These are phyloP conservation scores for Muraenolepis orangiensis DNA, from an alignment of 2,797 vertebrate genomes.

Conservation along the genomic window DNA sequence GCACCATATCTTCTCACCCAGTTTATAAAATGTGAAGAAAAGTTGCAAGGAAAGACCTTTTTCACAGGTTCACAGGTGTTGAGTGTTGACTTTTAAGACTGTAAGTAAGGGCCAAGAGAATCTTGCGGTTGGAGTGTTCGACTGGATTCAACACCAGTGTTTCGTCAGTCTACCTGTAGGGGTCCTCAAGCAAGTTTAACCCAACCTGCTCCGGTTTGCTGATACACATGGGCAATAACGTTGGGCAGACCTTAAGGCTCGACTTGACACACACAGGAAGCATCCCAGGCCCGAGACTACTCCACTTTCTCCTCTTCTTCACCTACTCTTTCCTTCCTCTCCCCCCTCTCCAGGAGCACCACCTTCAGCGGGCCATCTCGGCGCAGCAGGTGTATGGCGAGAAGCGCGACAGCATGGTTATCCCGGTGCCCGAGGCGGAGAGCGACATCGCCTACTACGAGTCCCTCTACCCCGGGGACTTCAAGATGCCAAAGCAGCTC, in stretches of 20 bases:
- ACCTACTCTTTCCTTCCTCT: conserved; percentile 8
- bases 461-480: conserved; percentile 98
- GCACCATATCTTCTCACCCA: too few relatives aligned
- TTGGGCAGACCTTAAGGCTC: too few relatives aligned
- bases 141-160: not conserved
- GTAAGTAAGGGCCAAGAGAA: too few relatives aligned
- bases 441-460: conserved; percentile 99
- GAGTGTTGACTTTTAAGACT: too few relatives aligned
- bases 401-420: conserved; percentile 96
- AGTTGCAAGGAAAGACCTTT: not conserved
- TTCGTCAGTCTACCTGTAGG: not conserved
- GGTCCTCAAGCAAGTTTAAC: too few relatives aligned
- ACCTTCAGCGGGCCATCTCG: conserved; percentile 98
- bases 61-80: not conserved
- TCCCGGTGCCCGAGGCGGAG: conserved; percentile 91
- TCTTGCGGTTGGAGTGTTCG: not conserved
- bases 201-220: not conserved
- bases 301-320: not conserved
- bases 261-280: not conserved
- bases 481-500: conserved; percentile 99
- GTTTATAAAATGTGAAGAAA: not conserved
- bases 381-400: conserved; percentile 99
- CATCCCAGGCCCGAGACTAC: not conserved
- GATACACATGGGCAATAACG: too few relatives aligned
- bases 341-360: conserved; percentile 84